A percentile compares a stretch with the other conserved stretches of the same genome.
These are phyloP conservation scores for Caenorhabditis sp. DNA, from an alignment of 2,888 invertebrate species.

Conservation along the genomic window DNA sequence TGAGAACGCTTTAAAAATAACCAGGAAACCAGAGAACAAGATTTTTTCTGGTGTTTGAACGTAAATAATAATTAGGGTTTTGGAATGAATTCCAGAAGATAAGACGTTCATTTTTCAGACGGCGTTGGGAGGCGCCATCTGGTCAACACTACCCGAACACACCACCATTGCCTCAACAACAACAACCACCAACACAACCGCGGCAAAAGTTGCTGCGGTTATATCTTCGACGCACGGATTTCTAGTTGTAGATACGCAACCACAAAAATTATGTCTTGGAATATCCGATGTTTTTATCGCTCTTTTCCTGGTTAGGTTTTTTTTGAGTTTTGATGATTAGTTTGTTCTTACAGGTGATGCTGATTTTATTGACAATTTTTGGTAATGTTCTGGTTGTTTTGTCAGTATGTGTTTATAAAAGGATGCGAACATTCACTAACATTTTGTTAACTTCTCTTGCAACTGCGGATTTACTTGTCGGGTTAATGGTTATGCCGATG, in stretches of 20 bases:
- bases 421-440: constrained; percentile 72
- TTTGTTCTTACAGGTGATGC: constrained; percentile 57
- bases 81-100: too few relatives aligned
- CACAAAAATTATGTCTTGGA: constrained; percentile 59
- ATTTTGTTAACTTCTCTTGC: constrained; percentile 71
- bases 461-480: constrained; percentile 71
- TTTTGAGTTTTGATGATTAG: background rate
- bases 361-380: constrained; percentile 69
- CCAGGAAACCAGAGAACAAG: too few relatives aligned
- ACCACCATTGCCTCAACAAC: background rate
- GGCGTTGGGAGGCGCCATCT: background rate
- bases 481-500: constrained; percentile 71
- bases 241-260: background rate
- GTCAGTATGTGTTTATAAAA: constrained; percentile 71
- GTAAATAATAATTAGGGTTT: too few relatives aligned
- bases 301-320: constrained; percentile 35
- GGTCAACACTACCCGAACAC: background rate
- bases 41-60: too few relatives aligned
- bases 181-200: background rate
- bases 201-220: background rate
- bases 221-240: background rate
- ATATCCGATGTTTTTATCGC: constrained; percentile 68
- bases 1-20: too few relatives aligned
- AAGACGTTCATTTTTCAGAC: background rate
- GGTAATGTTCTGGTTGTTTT: constrained; percentile 72